phyloP scores from a whole-genome alignment of 2,888 invertebrate species.

The Caenorhabditis angaria region DNA sequence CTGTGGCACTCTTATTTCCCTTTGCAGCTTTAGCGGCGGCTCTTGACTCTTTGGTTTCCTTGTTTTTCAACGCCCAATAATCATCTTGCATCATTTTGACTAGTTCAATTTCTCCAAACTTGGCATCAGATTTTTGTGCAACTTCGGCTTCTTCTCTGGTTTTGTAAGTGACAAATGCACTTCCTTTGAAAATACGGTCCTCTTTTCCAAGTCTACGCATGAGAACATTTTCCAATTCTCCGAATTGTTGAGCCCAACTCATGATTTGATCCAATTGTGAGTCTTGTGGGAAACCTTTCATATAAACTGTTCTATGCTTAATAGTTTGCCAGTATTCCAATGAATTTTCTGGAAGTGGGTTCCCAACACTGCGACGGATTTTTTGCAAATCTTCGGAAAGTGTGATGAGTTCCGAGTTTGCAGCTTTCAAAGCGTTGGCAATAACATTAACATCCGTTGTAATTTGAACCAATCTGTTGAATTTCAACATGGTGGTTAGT shows the following conservation, averaged over 20 bases:
- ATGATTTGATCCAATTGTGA: slow-evolving; percentile 80
- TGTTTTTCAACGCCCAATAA: slow-evolving; percentile 65
- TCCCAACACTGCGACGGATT: slow-evolving; percentile 81
- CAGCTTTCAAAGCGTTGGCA: slow-evolving; percentile 80
- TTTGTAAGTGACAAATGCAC: slow-evolving; percentile 87
- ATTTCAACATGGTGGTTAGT: slow-evolving; percentile 84
- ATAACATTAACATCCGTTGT: slow-evolving; percentile 81
- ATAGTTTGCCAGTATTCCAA: slow-evolving; percentile 85
- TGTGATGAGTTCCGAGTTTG: slow-evolving; percentile 43
- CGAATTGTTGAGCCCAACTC: slow-evolving; percentile 80
- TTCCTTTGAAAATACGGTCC: slow-evolving; percentile 77
- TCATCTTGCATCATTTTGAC: slow-evolving; percentile 68
- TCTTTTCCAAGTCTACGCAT: slow-evolving; percentile 72
- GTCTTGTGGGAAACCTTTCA: slow-evolving; percentile 77
- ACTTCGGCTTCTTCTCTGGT: slow-evolving; percentile 84
- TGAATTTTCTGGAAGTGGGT: slow-evolving; percentile 84
- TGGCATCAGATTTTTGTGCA: slow-evolving; percentile 78
- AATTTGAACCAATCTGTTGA: slow-evolving; percentile 82
- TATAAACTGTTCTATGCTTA: slow-evolving; percentile 83
- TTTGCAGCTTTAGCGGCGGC: slow-evolving; percentile 47
- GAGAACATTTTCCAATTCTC: slow-evolving; percentile 79
- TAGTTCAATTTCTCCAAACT: slow-evolving; percentile 77
- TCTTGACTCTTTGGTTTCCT: slow-evolving; percentile 56
- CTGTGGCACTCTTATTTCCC: slow-evolving; percentile 51
- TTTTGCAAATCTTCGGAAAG: slow-evolving; percentile 79